Evolutionary conservation across 2,113 vertebrate species (phyloP).

Genomic region (Gallinago jamesoni): DNA sequence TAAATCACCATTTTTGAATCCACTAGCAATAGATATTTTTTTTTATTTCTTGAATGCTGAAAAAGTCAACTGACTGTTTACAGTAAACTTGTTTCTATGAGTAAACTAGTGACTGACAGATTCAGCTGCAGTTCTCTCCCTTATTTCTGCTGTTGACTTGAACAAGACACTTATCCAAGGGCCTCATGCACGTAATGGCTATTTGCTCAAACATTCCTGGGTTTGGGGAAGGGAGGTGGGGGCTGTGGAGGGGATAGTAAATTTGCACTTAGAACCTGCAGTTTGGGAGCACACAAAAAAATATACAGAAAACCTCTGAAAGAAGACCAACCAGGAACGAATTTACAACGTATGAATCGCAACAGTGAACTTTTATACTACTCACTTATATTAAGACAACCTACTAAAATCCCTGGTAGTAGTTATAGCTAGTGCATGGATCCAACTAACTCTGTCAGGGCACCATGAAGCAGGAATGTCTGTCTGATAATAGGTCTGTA

Average conservation of each 20-base stretch:
- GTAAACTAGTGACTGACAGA: background rate
- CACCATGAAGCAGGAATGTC: background rate
- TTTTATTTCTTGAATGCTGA: background rate
- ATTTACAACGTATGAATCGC: background rate
- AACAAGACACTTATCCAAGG: background rate
- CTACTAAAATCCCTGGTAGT: background rate
- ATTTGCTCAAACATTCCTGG: background rate
- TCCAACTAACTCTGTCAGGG: background rate
- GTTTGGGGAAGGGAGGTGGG: accelerated
- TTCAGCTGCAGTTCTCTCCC: background rate
- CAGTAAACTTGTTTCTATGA: background rate
- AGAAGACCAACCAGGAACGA: background rate
- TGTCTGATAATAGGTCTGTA: background rate
- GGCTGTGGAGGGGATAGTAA: background rate
- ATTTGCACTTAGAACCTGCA: background rate
- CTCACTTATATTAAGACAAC: background rate
- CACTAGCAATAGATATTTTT: background rate
- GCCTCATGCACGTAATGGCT: background rate
- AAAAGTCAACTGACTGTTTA: background rate
- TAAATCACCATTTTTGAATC: background rate
- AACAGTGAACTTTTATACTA: background rate
- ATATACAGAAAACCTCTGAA: background rate
- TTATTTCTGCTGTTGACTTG: background rate
- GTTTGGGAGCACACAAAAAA: background rate
- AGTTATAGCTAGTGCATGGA: background rate